These are phyloP conservation scores for Aphaenogaster floridana DNA, from an alignment of 1,140 invertebrate species.

Conservation along the genomic window DNA sequence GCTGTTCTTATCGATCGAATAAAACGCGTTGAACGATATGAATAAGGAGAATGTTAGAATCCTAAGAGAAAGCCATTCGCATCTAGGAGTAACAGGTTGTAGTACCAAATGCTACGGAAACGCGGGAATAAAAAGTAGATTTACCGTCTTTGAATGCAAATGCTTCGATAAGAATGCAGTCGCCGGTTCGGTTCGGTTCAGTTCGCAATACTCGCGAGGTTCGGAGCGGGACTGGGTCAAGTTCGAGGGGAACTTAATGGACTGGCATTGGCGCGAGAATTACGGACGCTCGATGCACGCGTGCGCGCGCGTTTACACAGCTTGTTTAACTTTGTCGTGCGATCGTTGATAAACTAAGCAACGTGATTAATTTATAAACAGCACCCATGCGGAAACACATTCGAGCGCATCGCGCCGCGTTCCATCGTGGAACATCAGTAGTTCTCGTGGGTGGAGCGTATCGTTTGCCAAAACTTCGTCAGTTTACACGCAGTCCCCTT, in stretches of 20 bases:
- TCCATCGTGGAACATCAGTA: background rate
- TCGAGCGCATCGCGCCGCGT: background rate
- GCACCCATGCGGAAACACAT: slow-evolving; percentile 16
- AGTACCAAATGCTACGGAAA: slow-evolving; percentile 52
- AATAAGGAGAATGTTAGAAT: slow-evolving; percentile 37
- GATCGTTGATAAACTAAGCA: slow-evolving; percentile 43
- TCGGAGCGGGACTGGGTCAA: slow-evolving; percentile 47
- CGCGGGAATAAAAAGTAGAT: slow-evolving; percentile 58
- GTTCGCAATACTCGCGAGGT: slow-evolving; percentile 25
- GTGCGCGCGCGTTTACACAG: slow-evolving; percentile 28
- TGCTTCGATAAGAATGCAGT: slow-evolving; percentile 61
- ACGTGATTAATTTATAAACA: slow-evolving; percentile 58
- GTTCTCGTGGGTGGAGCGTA: background rate
- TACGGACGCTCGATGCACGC: background rate
- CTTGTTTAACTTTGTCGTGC: slow-evolving; percentile 44
- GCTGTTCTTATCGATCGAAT: background rate
- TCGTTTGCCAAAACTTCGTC: slow-evolving; percentile 33
- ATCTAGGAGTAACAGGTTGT: slow-evolving; percentile 71
- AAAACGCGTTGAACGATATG: slow-evolving; percentile 10
- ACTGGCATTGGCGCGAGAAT: slow-evolving; percentile 27
- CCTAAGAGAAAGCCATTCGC: slow-evolving; percentile 57
- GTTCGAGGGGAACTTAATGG: slow-evolving; percentile 51
- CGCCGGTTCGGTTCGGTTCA: slow-evolving; percentile 27
- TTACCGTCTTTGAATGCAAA: slow-evolving; percentile 63
- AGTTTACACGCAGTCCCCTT: background rate